These are phyloP conservation scores for Malacosoma neustria DNA, from an alignment of 2,888 invertebrate genomes.

Conservation along the genomic window DNA sequence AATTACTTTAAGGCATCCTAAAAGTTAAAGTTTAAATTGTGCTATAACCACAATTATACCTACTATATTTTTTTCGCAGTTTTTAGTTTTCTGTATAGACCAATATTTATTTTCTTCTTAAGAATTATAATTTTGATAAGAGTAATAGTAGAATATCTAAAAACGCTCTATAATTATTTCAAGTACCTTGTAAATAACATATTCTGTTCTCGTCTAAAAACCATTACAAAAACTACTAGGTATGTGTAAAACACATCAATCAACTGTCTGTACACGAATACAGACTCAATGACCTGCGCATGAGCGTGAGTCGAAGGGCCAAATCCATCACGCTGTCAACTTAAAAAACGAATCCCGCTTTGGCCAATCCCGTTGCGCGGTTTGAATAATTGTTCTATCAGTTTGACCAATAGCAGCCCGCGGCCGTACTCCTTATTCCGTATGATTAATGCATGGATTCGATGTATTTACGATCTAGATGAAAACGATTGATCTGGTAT, in stretches of 20 bases:
- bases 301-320: slow-evolving; percentile 67
- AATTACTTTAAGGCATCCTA: too few relatives aligned
- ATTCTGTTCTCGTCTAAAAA: neutral
- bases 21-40: too few relatives aligned
- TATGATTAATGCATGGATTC: slow-evolving; percentile 60
- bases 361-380: slow-evolving; percentile 52
- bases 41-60: too few relatives aligned
- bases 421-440: slow-evolving; percentile 52
- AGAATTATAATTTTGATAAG: too few relatives aligned
- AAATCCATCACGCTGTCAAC: slow-evolving; percentile 66
- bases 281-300: slow-evolving; percentile 43
- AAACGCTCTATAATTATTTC: too few relatives aligned
- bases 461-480: slow-evolving; percentile 52
- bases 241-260: slow-evolving; percentile 4
- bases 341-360: slow-evolving; percentile 48
- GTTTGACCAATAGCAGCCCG: slow-evolving; percentile 57
- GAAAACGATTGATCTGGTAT: neutral
- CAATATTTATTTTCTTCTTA: too few relatives aligned
- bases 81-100: too few relatives aligned
- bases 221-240: slow-evolving; percentile 21
- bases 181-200: neutral
- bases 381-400: slow-evolving; percentile 71
- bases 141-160: too few relatives aligned
- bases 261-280: neutral
- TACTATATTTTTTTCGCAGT: too few relatives aligned